Percentiles rank a stretch among this genome's conserved stretches.
These are phyloP conservation scores for Cephalotes varians DNA, from an alignment of 2,888 invertebrate genomes.

Conservation along the genomic window DNA sequence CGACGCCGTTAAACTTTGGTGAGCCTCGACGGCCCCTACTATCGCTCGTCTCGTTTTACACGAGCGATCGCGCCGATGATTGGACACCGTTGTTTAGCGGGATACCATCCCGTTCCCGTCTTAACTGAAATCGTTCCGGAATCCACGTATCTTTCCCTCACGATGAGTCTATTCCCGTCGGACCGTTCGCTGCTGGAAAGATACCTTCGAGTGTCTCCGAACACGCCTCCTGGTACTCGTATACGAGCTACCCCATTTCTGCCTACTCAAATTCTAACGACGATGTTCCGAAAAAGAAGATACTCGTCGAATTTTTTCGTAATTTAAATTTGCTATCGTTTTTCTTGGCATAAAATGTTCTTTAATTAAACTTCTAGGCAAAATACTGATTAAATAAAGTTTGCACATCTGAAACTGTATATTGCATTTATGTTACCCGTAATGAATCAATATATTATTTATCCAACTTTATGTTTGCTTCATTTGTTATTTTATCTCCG, in stretches of 20 bases:
- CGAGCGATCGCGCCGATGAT: conserved; percentile 43
- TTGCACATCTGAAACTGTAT: not conserved
- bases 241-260: not conserved
- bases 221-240: not conserved
- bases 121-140: conserved; percentile 32
- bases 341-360: too few species aligned
- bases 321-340: not conserved
- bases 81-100: conserved; percentile 43
- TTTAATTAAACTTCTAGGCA: not conserved
- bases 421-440: not conserved
- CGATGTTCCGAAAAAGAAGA: not conserved
- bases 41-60: conserved; percentile 43
- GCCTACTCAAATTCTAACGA: conserved; percentile 15
- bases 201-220: conserved; percentile 10
- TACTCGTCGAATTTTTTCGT: not conserved
- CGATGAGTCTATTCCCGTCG: conserved; percentile 19
- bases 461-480: not conserved
- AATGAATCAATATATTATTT: not conserved
- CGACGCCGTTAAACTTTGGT: conserved; percentile 41
- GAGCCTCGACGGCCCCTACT: conserved; percentile 9
- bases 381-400: not conserved
- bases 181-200: conserved; percentile 4
- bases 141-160: conserved; percentile 19
- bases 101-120: conserved; percentile 18
- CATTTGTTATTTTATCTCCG: not conserved